Conservation (phyloP, 2,113 vertebrate genomes). For the Lota lota region DNA sequence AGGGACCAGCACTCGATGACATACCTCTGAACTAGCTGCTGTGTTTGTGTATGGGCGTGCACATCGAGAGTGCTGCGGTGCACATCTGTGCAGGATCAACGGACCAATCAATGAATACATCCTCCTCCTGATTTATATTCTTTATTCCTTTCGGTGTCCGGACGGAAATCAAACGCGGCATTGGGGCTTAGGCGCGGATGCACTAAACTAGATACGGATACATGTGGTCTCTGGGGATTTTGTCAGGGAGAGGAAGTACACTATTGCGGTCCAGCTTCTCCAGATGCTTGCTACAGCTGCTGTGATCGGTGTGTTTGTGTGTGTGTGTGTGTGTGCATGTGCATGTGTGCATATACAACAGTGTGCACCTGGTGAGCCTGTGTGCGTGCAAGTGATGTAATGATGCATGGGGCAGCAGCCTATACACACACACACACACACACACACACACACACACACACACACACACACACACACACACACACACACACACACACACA, state of each 20-base stretch:
- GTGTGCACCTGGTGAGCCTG: constrained; percentile 19
- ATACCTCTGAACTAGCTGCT: not conserved
- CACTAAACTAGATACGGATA: not conserved
- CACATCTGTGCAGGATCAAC: not conserved
- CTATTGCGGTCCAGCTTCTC: constrained; percentile 43
- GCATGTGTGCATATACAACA: constrained; percentile 12
- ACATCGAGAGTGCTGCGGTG: not conserved
- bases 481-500: no score
- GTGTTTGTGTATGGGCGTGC: not conserved
- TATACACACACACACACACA: not conserved
- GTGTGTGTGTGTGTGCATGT: not conserved
- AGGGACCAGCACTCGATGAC: constrained; percentile 11
- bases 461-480: not conserved
- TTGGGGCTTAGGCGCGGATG: not conserved
- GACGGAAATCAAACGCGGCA: not conserved
- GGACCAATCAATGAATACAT: not conserved
- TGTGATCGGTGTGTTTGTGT: not conserved
- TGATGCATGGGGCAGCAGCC: constrained; percentile 2
- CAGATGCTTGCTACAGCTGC: constrained; percentile 66
- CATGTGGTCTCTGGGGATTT: not conserved
- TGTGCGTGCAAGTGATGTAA: constrained; percentile 2
- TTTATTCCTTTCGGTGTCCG: not conserved
- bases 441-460: not conserved
- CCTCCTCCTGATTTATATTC: not conserved
- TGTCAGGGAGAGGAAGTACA: not conserved